These are phyloP conservation scores for Pachliopta kotzebuea DNA, from an alignment of 2,888 invertebrate genomes.

Conservation along the genomic window DNA sequence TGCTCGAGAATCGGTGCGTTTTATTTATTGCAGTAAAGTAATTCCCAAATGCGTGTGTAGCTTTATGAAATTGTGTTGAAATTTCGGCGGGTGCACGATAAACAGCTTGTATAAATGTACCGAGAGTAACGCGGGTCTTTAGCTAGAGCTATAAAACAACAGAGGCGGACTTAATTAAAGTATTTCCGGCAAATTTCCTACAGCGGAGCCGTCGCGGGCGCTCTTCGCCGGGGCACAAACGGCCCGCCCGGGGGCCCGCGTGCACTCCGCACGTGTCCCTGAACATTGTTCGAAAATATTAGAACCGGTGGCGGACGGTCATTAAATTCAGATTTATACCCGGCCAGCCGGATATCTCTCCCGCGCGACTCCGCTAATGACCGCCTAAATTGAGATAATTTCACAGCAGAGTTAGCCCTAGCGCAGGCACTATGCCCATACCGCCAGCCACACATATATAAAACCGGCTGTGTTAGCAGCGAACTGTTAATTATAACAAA, in stretches of 20 bases:
- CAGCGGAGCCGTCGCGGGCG: conserved; percentile 17
- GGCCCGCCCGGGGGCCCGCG: conserved; percentile 36
- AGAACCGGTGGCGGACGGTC: conserved; percentile 59
- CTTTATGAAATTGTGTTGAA: too few relatives aligned
- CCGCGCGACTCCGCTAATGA: conserved; percentile 78
- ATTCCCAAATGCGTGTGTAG: too few relatives aligned
- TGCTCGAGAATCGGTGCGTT: too few relatives aligned
- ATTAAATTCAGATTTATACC: conserved; percentile 79
- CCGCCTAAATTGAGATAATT: conserved; percentile 81
- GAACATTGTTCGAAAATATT: conserved; percentile 72
- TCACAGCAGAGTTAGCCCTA: conserved; percentile 37
- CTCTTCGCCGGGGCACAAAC: conserved; percentile 37
- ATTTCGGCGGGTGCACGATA: too few relatives aligned
- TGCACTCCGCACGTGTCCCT: conserved; percentile 45
- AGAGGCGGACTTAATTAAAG: conserved; percentile 26
- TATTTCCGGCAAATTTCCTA: conserved; percentile 29
- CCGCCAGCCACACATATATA: conserved; percentile 8
- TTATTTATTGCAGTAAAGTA: too few relatives aligned
- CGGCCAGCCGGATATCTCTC: conserved; percentile 74
- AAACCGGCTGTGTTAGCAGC: conserved; percentile 2
- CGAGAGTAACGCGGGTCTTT: too few relatives aligned
- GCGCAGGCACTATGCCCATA: conserved; percentile 14
- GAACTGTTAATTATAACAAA: too few relatives aligned
- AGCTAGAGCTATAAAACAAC: conserved; percentile 6
- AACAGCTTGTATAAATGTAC: too few relatives aligned